phyloP scores from a whole-genome alignment of 2,113 vertebrate genomes.

The Oryzias woworae region DNA sequence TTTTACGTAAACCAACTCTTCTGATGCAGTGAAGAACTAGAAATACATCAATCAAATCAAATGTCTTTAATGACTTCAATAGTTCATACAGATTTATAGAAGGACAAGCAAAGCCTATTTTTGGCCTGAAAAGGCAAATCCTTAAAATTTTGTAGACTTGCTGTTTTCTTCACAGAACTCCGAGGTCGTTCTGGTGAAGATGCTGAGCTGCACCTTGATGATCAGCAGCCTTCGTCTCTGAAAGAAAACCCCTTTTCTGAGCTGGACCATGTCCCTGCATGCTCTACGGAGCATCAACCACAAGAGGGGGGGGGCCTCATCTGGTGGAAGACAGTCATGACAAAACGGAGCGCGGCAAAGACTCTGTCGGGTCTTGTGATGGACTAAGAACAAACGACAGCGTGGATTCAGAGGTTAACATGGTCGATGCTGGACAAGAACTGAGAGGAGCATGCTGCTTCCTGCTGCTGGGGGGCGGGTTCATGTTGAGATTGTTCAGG shows the following conservation, averaged over 20 bases:
- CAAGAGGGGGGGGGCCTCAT: slow-evolving; percentile 15
- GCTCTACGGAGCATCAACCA: slow-evolving; percentile 19
- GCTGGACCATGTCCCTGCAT: background rate
- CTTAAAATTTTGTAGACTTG: too few species aligned
- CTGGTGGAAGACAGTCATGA: background rate
- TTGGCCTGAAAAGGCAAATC: too few species aligned
- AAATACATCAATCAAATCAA: too few species aligned
- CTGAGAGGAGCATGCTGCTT: background rate
- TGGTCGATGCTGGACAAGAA: background rate
- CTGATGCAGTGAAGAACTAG: too few species aligned
- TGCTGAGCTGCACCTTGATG: slow-evolving; percentile 5
- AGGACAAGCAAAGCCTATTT: too few species aligned
- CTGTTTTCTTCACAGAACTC: slow-evolving; percentile 4
- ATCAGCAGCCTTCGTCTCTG: slow-evolving; percentile 7
- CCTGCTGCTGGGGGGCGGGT: slow-evolving; percentile 9
- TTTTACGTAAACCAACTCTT: too few species aligned
- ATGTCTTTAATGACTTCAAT: too few species aligned
- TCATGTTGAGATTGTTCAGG: slow-evolving; percentile 47
- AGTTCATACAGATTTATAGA: too few species aligned
- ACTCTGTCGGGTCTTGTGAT: too few species aligned
- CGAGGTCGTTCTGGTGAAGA: background rate
- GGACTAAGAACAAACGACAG: background rate
- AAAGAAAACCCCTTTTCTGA: slow-evolving; percentile 7
- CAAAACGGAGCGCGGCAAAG: background rate
- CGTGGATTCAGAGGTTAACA: background rate